These are phyloP conservation scores for Aythya baeri DNA, from an alignment of 2,113 vertebrate genomes.

Conservation along the genomic window DNA sequence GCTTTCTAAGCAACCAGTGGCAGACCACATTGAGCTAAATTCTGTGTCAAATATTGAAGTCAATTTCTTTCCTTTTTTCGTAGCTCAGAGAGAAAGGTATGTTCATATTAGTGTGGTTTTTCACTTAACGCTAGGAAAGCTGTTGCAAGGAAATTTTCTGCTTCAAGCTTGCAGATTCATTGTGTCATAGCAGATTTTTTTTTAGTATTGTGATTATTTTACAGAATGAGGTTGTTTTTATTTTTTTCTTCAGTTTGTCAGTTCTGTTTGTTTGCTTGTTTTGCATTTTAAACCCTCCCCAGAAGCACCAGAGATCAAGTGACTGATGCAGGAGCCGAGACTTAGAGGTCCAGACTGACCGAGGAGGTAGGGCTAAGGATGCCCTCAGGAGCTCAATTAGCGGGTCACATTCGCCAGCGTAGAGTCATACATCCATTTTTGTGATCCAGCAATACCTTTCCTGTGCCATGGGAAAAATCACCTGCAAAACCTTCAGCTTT, in stretches of 20 bases:
- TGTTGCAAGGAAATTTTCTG: not conserved
- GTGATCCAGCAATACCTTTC: not conserved
- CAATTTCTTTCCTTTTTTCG: not conserved
- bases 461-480: not conserved
- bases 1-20: not conserved
- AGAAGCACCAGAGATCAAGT: not conserved
- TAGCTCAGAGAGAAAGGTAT: not conserved
- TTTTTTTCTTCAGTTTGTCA: not conserved
- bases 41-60: not conserved
- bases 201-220: not conserved
- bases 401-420: fast-evolving
- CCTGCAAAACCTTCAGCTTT: not conserved
- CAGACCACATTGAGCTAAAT: not conserved
- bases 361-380: not conserved
- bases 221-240: not conserved
- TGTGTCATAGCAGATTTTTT: not conserved
- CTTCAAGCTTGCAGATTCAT: not conserved
- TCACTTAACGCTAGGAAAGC: not conserved
- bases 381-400: not conserved
- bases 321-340: not conserved
- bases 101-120: not conserved
- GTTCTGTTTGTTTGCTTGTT: not conserved
- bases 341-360: not conserved
- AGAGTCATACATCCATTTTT: not conserved
- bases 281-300: not conserved